These are phyloP conservation scores for Stegostoma tigrinum DNA, from an alignment of 2,113 vertebrate genomes.

Conservation along the genomic window DNA sequence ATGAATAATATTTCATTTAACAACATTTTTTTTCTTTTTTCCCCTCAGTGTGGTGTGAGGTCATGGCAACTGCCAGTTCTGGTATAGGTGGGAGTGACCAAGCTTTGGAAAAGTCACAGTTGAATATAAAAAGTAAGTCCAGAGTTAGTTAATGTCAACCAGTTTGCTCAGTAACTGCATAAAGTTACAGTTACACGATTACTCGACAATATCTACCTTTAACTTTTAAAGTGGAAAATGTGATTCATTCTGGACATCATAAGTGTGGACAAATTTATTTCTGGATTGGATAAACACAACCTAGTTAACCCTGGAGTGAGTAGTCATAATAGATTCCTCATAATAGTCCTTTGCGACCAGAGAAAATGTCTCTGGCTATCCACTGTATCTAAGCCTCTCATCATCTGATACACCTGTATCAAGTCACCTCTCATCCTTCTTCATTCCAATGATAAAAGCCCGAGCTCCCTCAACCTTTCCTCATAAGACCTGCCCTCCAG, in stretches of 20 bases:
- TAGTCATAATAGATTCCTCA: too few relatives aligned
- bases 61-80: constrained; percentile 33
- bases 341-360: too few relatives aligned
- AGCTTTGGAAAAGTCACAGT: constrained; percentile 19
- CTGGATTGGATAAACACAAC: neutral
- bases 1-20: neutral
- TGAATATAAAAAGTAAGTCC: constrained; percentile 32
- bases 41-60: constrained; percentile 25
- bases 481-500: too few relatives aligned
- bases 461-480: too few relatives aligned
- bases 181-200: neutral
- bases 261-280: neutral
- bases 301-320: neutral
- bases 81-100: neutral
- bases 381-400: too few relatives aligned
- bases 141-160: neutral
- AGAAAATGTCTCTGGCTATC: too few relatives aligned
- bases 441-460: too few relatives aligned
- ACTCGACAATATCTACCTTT: neutral
- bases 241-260: neutral
- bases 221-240: neutral
- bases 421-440: too few relatives aligned
- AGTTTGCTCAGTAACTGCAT: neutral
- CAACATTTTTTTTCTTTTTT: neutral
- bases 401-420: too few relatives aligned